phyloP scores from a whole-genome alignment of 2,797 vertebrate genomes.

The Echeneis naucrates region DNA sequence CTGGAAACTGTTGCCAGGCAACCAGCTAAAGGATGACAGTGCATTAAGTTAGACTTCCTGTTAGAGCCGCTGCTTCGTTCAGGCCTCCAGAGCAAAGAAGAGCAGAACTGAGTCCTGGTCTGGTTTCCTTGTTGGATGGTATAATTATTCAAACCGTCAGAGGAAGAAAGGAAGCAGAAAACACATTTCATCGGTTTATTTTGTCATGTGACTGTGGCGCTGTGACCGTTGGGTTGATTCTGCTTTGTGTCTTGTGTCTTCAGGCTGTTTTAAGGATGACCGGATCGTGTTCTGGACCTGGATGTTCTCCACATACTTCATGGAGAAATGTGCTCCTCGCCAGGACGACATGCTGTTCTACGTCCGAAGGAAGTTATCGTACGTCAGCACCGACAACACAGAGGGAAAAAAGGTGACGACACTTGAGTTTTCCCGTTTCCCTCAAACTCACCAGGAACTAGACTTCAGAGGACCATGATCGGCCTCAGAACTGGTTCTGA shows the following conservation, averaged over 20 bases:
- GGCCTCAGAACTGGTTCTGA: too few species aligned
- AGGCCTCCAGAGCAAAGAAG: not conserved
- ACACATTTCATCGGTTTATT: too few species aligned
- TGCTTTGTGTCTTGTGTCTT: not conserved
- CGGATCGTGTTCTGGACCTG: conserved; percentile 99
- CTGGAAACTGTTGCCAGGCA: conserved; percentile 67
- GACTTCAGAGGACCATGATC: too few species aligned
- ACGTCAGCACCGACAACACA: conserved; percentile 73
- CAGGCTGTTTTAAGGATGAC: conserved; percentile 97
- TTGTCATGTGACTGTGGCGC: too few species aligned
- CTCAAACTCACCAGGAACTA: too few species aligned
- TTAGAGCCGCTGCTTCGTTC: conserved; percentile 1
- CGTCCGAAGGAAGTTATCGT: conserved; percentile 90
- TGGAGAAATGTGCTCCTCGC: conserved; percentile 93
- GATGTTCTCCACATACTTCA: conserved; percentile 99
- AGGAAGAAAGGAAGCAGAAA: too few species aligned
- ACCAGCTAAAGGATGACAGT: conserved; percentile 48
- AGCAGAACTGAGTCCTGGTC: too few species aligned
- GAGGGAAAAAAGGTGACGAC: conserved; percentile 90
- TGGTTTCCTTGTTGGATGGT: too few species aligned
- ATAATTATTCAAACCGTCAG: too few species aligned
- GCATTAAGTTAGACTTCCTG: conserved; percentile 32
- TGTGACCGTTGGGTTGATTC: too few species aligned
- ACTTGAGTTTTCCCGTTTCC: too few species aligned
- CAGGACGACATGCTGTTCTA: conserved; percentile 99